These are phyloP conservation scores for Chanos chanos DNA, from an alignment of 2,797 vertebrate genomes.

Conservation along the genomic window DNA sequence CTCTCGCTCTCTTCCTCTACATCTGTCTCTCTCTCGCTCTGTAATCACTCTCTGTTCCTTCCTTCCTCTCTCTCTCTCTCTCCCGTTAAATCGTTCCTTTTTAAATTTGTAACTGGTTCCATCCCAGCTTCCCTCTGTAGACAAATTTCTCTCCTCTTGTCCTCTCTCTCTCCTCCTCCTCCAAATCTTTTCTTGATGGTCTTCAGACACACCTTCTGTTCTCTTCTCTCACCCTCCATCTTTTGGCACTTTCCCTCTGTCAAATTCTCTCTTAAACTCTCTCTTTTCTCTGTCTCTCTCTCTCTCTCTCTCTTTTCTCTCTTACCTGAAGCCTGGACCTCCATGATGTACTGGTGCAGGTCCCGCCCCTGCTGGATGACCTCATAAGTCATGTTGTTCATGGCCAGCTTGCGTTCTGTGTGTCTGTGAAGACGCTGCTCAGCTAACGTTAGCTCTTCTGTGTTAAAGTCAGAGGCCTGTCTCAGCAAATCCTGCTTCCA, in stretches of 20 bases:
- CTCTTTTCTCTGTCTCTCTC: background rate
- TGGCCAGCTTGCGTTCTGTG: constrained; percentile 88
- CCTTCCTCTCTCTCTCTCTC: background rate
- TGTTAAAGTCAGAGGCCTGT: constrained; percentile 92
- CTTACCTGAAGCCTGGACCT: constrained; percentile 92
- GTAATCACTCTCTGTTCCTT: background rate
- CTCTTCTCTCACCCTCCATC: background rate
- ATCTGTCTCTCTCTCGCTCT: background rate
- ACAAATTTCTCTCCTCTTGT: background rate
- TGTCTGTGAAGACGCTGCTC: constrained; percentile 95
- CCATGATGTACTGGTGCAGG: constrained; percentile 93
- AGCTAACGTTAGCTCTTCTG: constrained; percentile 87
- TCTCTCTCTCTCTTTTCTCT: background rate
- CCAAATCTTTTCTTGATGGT: no score
- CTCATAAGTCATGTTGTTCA: constrained; percentile 98
- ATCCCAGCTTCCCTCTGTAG: no score
- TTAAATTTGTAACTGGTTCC: no score
- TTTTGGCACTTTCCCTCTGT: background rate
- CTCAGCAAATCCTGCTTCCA: constrained; percentile 96
- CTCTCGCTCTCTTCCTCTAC: background rate
- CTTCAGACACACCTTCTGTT: no score
- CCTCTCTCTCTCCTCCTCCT: background rate
- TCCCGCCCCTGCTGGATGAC: constrained; percentile 96
- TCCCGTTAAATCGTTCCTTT: background rate
- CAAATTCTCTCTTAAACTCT: background rate